Evolutionary conservation across 2,113 vertebrate species (phyloP).

Genomic region (Myotis lucifugus): DNA sequence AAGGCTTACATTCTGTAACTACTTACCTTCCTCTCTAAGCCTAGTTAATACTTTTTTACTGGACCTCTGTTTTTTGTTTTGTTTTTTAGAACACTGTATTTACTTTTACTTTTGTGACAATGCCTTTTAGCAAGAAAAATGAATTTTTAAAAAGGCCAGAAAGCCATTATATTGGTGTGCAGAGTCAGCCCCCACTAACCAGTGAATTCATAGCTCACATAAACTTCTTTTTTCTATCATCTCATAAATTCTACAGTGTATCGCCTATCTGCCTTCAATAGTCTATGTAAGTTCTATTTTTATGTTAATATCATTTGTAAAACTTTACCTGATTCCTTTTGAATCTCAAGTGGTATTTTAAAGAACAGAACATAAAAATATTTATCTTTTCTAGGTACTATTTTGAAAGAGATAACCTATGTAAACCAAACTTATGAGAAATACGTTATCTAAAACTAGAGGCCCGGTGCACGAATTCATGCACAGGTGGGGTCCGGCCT

Average conservation of each 20-base stretch:
- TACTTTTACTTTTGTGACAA: constrained; percentile 57
- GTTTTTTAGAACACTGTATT: neutral
- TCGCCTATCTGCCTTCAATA: neutral
- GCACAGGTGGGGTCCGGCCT: no score
- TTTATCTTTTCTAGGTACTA: neutral
- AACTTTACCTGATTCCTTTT: neutral
- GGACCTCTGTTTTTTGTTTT: neutral
- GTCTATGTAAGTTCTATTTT: neutral
- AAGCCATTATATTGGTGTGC: neutral
- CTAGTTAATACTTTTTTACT: constrained; percentile 30
- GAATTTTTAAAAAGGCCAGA: constrained; percentile 18
- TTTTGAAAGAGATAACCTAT: neutral
- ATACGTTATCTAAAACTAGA: neutral
- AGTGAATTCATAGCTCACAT: constrained; percentile 15
- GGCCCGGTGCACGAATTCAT: no score
- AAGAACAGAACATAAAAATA: neutral
- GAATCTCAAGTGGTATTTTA: neutral
- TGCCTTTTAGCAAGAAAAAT: constrained; percentile 14
- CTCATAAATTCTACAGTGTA: constrained; percentile 31
- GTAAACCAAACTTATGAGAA: neutral
- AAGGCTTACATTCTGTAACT: neutral
- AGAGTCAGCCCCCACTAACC: neutral
- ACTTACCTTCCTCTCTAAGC: constrained; percentile 18
- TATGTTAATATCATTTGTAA: constrained; percentile 35
- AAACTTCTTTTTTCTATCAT: constrained; percentile 27